Conservation (phyloP, 2,888 invertebrate genomes). For the Ennomos erosarius region DNA sequence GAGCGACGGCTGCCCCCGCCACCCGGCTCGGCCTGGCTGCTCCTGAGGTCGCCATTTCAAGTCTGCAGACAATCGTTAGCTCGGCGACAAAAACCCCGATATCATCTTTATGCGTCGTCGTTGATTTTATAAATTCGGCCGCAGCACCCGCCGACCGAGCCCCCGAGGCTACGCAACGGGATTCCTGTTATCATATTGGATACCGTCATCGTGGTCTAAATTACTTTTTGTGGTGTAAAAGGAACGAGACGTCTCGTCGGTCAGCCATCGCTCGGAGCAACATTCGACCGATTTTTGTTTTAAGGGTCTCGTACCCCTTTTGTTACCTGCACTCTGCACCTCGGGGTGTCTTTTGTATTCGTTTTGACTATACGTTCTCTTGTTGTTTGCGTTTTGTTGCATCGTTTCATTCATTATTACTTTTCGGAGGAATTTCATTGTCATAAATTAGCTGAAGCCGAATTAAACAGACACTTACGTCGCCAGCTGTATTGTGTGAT, state of each 20-base stretch:
- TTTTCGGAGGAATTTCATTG: conserved; percentile 22
- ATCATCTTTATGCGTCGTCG: conserved; percentile 48
- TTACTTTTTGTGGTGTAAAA: conserved; percentile 76
- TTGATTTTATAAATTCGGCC: conserved; percentile 51
- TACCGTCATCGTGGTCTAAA: conserved; percentile 75
- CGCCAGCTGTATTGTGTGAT: conserved; percentile 13
- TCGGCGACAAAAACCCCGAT: conserved; percentile 56
- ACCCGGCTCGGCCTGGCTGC: conserved; percentile 16
- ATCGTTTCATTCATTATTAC: conserved; percentile 46
- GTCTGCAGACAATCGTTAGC: conserved; percentile 45
- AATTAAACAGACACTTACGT: conserved; percentile 18
- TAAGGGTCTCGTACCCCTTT: conserved; percentile 66
- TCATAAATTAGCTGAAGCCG: conserved; percentile 21
- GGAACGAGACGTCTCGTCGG: conserved; percentile 57
- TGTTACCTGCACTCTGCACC: conserved; percentile 75
- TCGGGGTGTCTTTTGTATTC: conserved; percentile 52
- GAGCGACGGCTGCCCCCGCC: conserved; percentile 53
- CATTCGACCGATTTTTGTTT: conserved; percentile 68
- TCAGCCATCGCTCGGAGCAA: conserved; percentile 69
- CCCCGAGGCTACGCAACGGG: conserved; percentile 80
- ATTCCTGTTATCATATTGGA: conserved; percentile 81
- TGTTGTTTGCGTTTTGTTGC: conserved; percentile 48
- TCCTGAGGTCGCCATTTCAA: conserved; percentile 56
- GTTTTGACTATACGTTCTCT: conserved; percentile 47
- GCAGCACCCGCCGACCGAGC: conserved; percentile 43